Evolutionary conservation across 2,888 invertebrate genomes (phyloP), one percentile per base, ranked within the genome.

Genomic region (Mechanitis messenoides): DNA sequence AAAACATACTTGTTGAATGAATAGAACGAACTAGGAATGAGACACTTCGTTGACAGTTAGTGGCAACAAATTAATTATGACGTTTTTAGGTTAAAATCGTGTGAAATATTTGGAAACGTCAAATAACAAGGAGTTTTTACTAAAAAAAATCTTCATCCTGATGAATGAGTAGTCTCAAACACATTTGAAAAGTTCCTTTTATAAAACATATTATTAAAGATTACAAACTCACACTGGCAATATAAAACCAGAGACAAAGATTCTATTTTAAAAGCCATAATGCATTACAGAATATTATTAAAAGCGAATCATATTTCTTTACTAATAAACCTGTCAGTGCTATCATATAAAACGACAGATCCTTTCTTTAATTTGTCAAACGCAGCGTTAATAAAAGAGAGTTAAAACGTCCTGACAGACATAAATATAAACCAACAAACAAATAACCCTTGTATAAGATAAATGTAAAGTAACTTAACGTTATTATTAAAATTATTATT

Each of bases 371-470:
- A 61, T 63, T 65, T 61, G 60, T 69, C 61, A 61, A 60, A 45
- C 46, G 58, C 56, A 59, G 63, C 53, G 57, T 68, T 62, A 64
- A 69, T 67, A 61, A 64, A 67, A 59, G 59, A 65, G 65, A 71
- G 60, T 70, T 70, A 70, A 68, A 63, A 69, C 54, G 55, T 55
- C 59, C 68, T 65, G 63, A 60, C 63, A 63, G 64, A 55, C 61
- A 69, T 69, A 71, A 69, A 71, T 69, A 69, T 62, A 58, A 55
- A 58, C 59, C 56, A 62, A 61, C 59, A 68, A 68, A 71, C 65
- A 69, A 69, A 71, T 67, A 67, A 66, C 65, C 55, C 55, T 55
- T 60, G 55, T 50, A n/a, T 38, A 20, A 60, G 38, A 35, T 38
- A 55, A 35, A 35, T 35, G 35, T 2, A 35, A 35, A 35, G 35